phyloP scores from a whole-genome alignment of 2,113 vertebrate genomes.

The Phyllopteryx taeniolatus region DNA sequence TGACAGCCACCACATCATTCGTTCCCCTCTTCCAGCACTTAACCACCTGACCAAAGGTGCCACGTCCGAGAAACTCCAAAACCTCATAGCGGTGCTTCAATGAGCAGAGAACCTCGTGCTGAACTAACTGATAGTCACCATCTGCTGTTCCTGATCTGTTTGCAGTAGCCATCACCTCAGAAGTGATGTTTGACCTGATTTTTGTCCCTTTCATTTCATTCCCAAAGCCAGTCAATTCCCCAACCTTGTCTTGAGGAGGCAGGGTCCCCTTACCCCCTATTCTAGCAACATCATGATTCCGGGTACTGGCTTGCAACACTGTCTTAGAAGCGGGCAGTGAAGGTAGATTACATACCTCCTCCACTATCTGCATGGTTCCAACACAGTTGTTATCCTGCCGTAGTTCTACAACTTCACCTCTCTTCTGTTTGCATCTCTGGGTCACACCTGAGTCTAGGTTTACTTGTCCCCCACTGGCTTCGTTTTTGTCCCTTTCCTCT shows the following conservation, averaged over 20 bases:
- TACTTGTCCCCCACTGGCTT: slow-evolving; percentile 53
- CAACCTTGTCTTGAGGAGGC: slow-evolving; percentile 74
- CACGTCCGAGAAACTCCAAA: slow-evolving; percentile 92
- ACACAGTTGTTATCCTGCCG: slow-evolving; percentile 63
- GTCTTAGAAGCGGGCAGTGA: slow-evolving; percentile 69
- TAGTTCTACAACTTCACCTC: slow-evolving; percentile 80
- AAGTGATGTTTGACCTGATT: slow-evolving; percentile 19
- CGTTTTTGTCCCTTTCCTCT: slow-evolving; percentile 34
- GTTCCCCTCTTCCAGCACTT: slow-evolving; percentile 97
- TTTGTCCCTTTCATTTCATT: slow-evolving; percentile 21
- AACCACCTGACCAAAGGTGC: slow-evolving; percentile 97
- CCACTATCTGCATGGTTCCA: slow-evolving; percentile 92
- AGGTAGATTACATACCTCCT: slow-evolving; percentile 84
- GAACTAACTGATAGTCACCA: slow-evolving; percentile 94
- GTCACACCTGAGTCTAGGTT: slow-evolving; percentile 68
- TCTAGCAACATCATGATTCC: slow-evolving; percentile 74
- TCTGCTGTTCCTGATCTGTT: slow-evolving; percentile 66
- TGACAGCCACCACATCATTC: slow-evolving; percentile 91
- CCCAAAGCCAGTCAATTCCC: slow-evolving; percentile 18
- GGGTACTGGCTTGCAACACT: slow-evolving; percentile 86
- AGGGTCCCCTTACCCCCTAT: slow-evolving; percentile 52
- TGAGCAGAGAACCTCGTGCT: slow-evolving; percentile 92
- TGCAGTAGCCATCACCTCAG: slow-evolving; percentile 62
- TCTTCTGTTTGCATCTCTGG: slow-evolving; percentile 86
- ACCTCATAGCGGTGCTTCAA: slow-evolving; percentile 94